These are phyloP conservation scores for Bemisia tabaci DNA, from an alignment of 1,140 invertebrate genomes.

Conservation along the genomic window DNA sequence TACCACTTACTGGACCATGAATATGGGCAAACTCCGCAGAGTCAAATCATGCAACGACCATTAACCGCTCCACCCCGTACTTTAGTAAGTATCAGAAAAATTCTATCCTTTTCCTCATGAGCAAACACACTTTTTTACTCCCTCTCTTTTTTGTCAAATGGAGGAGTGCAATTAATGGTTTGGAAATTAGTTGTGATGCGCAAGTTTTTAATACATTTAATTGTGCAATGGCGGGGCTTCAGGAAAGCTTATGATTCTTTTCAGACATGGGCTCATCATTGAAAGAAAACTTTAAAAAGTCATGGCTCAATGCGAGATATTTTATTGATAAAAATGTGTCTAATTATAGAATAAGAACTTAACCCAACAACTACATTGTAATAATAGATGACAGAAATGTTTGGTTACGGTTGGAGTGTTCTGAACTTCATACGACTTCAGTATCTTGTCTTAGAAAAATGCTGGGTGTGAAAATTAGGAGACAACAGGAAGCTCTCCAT, in stretches of 20 bases:
- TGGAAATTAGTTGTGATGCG: background rate
- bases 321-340: too few relatives aligned
- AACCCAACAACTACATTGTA: too few relatives aligned
- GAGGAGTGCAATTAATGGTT: background rate
- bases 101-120: too few relatives aligned
- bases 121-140: background rate
- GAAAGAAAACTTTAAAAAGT: too few relatives aligned
- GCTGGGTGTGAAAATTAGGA: too few relatives aligned
- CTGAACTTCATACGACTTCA: too few relatives aligned
- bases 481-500: too few relatives aligned
- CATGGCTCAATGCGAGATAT: too few relatives aligned
- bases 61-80: constrained; percentile 36
- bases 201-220: background rate
- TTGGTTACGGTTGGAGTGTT: too few relatives aligned
- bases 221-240: background rate
- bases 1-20: constrained; percentile 72
- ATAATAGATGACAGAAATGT: too few relatives aligned
- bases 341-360: too few relatives aligned
- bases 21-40: constrained; percentile 64
- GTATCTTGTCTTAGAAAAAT: too few relatives aligned
- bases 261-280: background rate
- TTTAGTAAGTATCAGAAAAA: constrained; percentile 31
- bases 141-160: background rate
- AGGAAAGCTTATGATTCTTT: background rate
- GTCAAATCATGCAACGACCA: constrained; percentile 45